These are phyloP conservation scores for Platysteira castanea DNA, from an alignment of 2,113 vertebrate genomes.

Conservation along the genomic window DNA sequence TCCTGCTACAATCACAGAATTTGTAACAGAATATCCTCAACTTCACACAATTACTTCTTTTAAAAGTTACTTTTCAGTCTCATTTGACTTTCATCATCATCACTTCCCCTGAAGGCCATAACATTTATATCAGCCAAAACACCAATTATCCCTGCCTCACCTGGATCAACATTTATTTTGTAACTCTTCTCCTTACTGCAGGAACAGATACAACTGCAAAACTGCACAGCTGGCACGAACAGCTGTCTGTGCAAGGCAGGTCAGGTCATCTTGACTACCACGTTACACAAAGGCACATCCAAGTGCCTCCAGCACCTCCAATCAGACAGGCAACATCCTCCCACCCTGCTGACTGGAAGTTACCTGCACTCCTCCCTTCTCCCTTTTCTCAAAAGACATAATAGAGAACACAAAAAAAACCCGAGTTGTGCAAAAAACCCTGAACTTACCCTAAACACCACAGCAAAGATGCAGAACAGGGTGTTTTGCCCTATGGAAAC, in stretches of 20 bases:
- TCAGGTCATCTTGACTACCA: not conserved
- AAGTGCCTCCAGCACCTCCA: not conserved
- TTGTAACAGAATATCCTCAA: not conserved
- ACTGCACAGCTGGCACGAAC: not conserved
- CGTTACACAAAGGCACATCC: fast-evolving
- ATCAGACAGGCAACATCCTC: not conserved
- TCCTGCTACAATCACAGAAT: not conserved
- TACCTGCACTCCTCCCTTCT: not conserved
- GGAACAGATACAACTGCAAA: not conserved
- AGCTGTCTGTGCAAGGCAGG: not conserved
- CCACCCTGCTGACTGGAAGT: not conserved
- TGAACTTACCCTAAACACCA: not conserved
- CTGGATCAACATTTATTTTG: not conserved
- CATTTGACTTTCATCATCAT: not conserved
- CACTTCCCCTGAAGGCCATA: not conserved
- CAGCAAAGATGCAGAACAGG: not conserved
- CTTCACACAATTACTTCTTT: not conserved
- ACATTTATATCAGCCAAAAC: not conserved
- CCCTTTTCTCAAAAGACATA: not conserved
- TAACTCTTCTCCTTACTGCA: not conserved
- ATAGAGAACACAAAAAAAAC: not conserved
- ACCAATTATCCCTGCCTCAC: not conserved
- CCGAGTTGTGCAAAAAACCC: not conserved
- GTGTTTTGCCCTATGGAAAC: not conserved
- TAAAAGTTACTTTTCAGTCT: not conserved